Conservation (phyloP, 1,140 invertebrate genomes). For the Berghia stephanieae region DNA sequence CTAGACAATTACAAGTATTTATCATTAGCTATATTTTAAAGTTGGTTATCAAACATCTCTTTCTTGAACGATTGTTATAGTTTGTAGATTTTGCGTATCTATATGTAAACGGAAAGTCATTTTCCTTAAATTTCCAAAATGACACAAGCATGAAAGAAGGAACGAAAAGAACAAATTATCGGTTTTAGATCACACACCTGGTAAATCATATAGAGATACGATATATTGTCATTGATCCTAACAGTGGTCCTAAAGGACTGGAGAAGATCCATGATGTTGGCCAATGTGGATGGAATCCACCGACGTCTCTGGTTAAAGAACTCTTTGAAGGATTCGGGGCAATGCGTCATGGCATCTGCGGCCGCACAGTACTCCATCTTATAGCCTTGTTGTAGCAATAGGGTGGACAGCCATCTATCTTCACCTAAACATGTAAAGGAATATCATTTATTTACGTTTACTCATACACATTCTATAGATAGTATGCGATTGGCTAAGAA, state of each 20-base stretch:
- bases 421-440: conserved; percentile 69
- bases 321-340: conserved; percentile 70
- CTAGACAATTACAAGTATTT: too few relatives aligned
- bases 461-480: too few relatives aligned
- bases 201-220: conserved; percentile 70
- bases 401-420: conserved; percentile 74
- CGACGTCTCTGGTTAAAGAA: conserved; percentile 70
- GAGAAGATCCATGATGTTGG: conserved; percentile 74
- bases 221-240: conserved; percentile 72
- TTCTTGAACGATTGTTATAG: too few relatives aligned
- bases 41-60: too few relatives aligned
- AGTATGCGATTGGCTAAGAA: too few relatives aligned
- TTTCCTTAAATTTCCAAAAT: too few relatives aligned
- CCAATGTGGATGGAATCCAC: conserved; percentile 75
- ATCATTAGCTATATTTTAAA: too few relatives aligned
- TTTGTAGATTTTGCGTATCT: too few relatives aligned
- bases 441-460: too few relatives aligned
- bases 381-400: conserved; percentile 73
- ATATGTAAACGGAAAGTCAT: too few relatives aligned
- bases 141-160: too few relatives aligned
- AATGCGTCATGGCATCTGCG: conserved; percentile 74
- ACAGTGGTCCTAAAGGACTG: conserved; percentile 70
- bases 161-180: too few relatives aligned
- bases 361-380: conserved; percentile 75
- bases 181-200: conserved; percentile 49